A percentile compares a stretch with the other conserved stretches of the same genome.
These are phyloP conservation scores for Phrixothrix hirtus DNA, from an alignment of 2,888 invertebrate species.

Conservation along the genomic window DNA sequence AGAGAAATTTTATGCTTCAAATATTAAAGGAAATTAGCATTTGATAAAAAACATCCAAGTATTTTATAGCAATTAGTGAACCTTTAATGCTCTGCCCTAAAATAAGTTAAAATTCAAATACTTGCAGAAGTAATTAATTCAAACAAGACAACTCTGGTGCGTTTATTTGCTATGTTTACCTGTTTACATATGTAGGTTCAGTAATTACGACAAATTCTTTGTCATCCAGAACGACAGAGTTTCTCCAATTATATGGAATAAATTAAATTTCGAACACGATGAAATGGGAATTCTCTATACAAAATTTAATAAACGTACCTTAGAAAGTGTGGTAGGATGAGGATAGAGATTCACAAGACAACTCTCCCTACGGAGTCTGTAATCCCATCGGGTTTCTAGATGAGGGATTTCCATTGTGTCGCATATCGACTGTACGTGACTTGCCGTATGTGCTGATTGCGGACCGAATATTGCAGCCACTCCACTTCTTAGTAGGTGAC, in stretches of 20 bases:
- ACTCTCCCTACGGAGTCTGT: conserved; percentile 80
- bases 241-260: no score
- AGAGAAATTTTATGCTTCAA: no score
- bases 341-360: conserved; percentile 94
- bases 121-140: not conserved
- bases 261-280: conserved; percentile 8
- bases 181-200: no score
- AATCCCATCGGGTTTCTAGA: conserved; percentile 94
- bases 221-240: no score
- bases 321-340: conserved; percentile 83
- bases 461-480: conserved; percentile 95
- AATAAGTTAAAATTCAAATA: not conserved
- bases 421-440: conserved; percentile 94
- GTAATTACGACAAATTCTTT: not conserved
- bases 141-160: no score
- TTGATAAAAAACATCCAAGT: no score
- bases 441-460: conserved; percentile 85
- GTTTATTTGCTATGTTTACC: no score
- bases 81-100: not conserved
- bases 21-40: not conserved
- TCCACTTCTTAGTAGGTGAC: conserved; percentile 82
- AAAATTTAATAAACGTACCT: conserved; percentile 59
- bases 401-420: conserved; percentile 96
- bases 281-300: conserved; percentile 3
- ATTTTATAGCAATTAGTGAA: no score